Conservation (phyloP, 2,888 invertebrate genomes). For the Glyphotaelius pellucidus region DNA sequence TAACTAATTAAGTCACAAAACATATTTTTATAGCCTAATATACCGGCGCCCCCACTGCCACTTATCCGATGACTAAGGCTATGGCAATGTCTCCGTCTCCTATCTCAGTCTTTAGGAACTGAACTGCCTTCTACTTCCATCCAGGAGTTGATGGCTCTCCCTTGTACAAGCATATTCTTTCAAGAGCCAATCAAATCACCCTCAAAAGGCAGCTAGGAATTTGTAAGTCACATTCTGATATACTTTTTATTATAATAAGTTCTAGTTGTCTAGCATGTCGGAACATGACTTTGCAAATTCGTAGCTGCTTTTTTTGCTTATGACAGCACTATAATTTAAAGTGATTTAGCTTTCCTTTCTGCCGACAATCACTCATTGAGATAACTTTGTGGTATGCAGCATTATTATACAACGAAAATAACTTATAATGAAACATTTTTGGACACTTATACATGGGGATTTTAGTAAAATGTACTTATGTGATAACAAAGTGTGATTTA, state of each 20-base stretch:
- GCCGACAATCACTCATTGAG: not conserved
- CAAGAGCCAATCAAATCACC: not conserved
- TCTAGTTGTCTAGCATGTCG: too few relatives aligned
- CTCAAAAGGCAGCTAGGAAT: too few relatives aligned
- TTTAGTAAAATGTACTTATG: not conserved
- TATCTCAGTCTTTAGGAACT: not conserved
- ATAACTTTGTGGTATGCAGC: not conserved
- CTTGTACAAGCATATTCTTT: not conserved
- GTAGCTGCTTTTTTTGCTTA: too few relatives aligned
- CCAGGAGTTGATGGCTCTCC: not conserved
- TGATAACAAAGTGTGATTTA: not conserved
- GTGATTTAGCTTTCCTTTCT: not conserved
- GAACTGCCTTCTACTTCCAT: not conserved
- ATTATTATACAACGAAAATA: not conserved
- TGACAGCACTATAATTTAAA: too few relatives aligned
- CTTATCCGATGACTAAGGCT: conserved; percentile 38
- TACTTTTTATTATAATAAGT: too few relatives aligned
- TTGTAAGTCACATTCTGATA: too few relatives aligned
- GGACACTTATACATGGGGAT: not conserved
- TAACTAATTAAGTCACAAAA: conserved; percentile 64
- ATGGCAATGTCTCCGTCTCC: conserved; percentile 39
- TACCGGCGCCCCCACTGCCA: conserved; percentile 30
- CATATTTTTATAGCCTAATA: conserved; percentile 38
- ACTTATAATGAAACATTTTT: not conserved
- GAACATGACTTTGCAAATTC: too few relatives aligned